Conservation (phyloP, 2,888 invertebrate genomes). For the Dinocampus coccinellae region DNA sequence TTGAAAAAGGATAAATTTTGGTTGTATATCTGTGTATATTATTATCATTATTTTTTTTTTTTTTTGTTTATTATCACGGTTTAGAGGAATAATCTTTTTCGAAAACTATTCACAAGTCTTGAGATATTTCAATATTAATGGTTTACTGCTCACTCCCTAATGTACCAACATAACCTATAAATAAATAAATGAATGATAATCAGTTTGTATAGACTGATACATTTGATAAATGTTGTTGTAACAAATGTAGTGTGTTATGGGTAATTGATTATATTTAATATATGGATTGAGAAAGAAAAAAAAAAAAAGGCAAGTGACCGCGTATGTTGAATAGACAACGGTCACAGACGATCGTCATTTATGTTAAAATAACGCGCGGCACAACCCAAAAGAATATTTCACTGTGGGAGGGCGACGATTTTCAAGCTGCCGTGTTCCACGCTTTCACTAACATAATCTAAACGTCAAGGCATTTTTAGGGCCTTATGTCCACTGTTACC, state of each 20-base stretch:
- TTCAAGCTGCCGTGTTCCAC: conserved; percentile 41
- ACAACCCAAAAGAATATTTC: conserved; percentile 8
- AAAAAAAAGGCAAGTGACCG: background rate
- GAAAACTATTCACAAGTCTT: background rate
- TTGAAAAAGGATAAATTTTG: background rate
- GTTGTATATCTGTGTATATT: background rate
- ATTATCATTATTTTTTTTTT: background rate
- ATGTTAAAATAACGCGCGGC: background rate
- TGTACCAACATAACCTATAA: background rate
- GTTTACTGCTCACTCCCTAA: background rate
- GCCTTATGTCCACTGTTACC: background rate
- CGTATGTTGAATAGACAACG: conserved; percentile 10
- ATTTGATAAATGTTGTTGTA: background rate
- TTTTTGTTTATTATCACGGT: background rate
- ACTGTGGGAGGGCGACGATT: conserved; percentile 14
- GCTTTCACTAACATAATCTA: conserved; percentile 56
- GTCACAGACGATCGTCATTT: conserved; percentile 12
- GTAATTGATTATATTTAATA: conserved; percentile 12
- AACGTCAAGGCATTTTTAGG: conserved; percentile 25
- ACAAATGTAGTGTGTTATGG: background rate
- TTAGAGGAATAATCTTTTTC: background rate
- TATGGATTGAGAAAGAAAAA: background rate
- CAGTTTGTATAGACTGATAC: background rate
- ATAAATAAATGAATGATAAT: background rate
- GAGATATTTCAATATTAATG: background rate